A percentile compares a stretch with the other conserved stretches of the same genome.
Conservation (phyloP, 2,797 vertebrate genomes). For the Phoxinus dragarum region DNA sequence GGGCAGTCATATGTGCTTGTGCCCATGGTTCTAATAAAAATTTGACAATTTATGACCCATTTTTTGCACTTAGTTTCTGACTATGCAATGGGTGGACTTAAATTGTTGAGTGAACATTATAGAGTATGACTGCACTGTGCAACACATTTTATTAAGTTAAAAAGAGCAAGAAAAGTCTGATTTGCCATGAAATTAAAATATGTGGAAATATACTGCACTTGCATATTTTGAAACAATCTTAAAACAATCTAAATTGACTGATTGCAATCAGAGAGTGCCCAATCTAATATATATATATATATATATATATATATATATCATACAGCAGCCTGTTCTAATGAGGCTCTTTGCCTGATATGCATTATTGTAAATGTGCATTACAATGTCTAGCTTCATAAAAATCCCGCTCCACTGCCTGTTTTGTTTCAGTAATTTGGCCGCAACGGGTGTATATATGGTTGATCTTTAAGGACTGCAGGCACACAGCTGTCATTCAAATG, state of each 20-base stretch:
- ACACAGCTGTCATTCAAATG: constrained; percentile 29
- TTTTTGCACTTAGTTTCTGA: neutral
- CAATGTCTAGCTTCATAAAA: neutral
- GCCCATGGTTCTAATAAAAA: neutral
- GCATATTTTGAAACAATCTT: neutral
- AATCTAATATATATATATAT: neutral
- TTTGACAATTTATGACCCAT: neutral
- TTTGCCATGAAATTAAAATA: neutral
- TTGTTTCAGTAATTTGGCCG: neutral
- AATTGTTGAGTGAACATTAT: no score
- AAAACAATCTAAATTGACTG: neutral
- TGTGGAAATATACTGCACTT: neutral
- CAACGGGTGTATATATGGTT: constrained; percentile 9
- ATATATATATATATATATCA: neutral
- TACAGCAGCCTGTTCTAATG: neutral
- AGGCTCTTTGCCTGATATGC: neutral
- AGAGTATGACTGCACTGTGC: neutral
- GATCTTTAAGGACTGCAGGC: constrained; percentile 8
- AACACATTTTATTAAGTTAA: neutral
- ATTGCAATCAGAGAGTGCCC: neutral
- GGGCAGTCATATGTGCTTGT: neutral
- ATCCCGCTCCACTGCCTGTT: neutral
- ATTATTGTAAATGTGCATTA: neutral
- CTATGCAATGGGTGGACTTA: neutral
- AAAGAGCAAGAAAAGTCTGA: neutral